Evolutionary conservation across 2,888 invertebrate species (phyloP).

Genomic region (Carcina quercana): DNA sequence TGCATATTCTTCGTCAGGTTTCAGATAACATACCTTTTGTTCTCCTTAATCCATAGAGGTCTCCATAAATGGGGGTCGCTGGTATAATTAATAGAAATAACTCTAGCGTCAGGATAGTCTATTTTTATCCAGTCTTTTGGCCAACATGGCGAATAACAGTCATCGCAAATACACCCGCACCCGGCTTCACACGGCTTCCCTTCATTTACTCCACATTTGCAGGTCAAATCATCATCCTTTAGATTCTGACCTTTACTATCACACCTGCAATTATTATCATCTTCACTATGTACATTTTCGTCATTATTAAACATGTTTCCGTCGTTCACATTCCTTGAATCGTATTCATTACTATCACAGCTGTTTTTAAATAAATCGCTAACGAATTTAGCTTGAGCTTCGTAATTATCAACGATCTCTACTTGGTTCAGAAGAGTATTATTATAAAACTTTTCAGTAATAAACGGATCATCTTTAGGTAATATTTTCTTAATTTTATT

Average conservation of each 20-base stretch:
- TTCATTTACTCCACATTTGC: slow-evolving; percentile 24
- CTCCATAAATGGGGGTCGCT: slow-evolving; percentile 86
- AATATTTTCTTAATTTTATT: slow-evolving; percentile 31
- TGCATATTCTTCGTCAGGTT: background rate
- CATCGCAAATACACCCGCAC: slow-evolving; percentile 56
- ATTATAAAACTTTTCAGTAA: slow-evolving; percentile 56
- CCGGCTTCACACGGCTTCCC: slow-evolving; percentile 38
- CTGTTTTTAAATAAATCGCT: slow-evolving; percentile 44
- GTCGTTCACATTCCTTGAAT: slow-evolving; percentile 4
- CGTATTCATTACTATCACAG: slow-evolving; percentile 14
- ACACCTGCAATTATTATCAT: slow-evolving; percentile 8
- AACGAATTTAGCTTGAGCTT: slow-evolving; percentile 54
- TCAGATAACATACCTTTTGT: slow-evolving; percentile 74
- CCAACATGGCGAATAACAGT: slow-evolving; percentile 82
- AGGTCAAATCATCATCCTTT: slow-evolving; percentile 19
- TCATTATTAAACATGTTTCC: slow-evolving; percentile 6
- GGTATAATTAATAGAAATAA: slow-evolving; percentile 88
- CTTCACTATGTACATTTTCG: background rate
- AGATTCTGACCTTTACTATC: slow-evolving; percentile 13
- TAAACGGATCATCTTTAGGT: slow-evolving; percentile 41
- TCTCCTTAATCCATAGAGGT: slow-evolving; percentile 81
- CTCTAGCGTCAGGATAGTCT: slow-evolving; percentile 84
- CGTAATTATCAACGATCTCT: slow-evolving; percentile 42
- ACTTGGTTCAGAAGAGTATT: slow-evolving; percentile 36
- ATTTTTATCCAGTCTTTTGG: slow-evolving; percentile 89